Conservation (phyloP, 2,113 vertebrate species). For the Capreolus pygargus region DNA sequence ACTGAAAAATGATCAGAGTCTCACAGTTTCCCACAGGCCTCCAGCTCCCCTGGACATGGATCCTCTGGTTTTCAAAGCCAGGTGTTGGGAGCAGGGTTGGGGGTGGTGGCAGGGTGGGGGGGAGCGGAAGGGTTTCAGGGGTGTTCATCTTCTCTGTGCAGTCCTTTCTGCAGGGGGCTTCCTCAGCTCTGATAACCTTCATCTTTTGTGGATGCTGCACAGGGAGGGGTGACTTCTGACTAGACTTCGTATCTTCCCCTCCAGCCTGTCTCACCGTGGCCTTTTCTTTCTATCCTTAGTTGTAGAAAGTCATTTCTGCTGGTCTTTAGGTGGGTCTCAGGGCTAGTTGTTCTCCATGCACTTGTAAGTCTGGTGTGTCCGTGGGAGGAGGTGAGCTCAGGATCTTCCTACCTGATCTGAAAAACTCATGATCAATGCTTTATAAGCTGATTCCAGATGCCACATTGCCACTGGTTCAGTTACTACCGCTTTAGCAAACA, state of each 20-base stretch:
- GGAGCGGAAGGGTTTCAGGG: background rate
- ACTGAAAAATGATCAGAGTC: background rate
- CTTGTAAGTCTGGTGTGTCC: background rate
- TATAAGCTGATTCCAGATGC: background rate
- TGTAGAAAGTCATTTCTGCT: background rate
- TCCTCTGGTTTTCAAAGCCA: background rate
- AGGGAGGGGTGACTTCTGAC: too few species aligned
- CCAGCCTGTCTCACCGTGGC: background rate
- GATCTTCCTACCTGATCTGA: background rate
- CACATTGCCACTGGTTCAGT: background rate
- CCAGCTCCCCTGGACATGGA: background rate
- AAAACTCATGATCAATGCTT: background rate
- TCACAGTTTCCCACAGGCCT: background rate
- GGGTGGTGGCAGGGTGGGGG: rapidly evolving
- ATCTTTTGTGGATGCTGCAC: background rate
- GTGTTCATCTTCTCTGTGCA: background rate
- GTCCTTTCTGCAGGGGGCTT: background rate
- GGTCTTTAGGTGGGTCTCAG: background rate
- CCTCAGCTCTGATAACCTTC: background rate
- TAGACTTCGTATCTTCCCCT: background rate
- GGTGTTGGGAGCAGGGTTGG: background rate
- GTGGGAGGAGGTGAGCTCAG: background rate
- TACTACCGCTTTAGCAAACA: background rate
- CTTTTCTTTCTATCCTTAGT: background rate
- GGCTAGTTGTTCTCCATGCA: background rate